Evolutionary conservation across 2,797 vertebrate species (phyloP), one percentile per base, ranked within the genome.

Genomic region (Brotogeris chrysoptera): DNA sequence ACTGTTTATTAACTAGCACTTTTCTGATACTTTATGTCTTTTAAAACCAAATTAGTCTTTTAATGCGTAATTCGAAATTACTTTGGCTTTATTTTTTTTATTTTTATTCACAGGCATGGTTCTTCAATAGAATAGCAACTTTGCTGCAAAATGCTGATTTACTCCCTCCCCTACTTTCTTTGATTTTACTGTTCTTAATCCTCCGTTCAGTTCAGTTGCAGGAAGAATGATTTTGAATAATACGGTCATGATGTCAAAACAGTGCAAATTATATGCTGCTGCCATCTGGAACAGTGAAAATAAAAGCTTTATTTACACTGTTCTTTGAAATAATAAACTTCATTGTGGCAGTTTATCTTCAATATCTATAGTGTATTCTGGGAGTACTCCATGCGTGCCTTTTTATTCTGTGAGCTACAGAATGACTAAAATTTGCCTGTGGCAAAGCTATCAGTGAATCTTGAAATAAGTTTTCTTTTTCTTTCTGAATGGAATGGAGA

Each of bases 251-350:
- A 96, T 97, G 93, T 97, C 96, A 97, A 96, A 97, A 81, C 60
- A 93, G 93, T 92, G 77, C 90, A 95, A 97, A 96, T 96, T 97
- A 97, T 95, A 94, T 64, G 69, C 85, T 95, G 49, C 79, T 96
- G 10, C 93, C 96, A 96, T 97, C 95, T 98, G 95, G 91, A 97
- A 97, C 94, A 87, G 88, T 96, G 88, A 95, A 97, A 97, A 97
- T 96, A 96, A 95, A 96, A 95, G 70, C 91, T 92, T 97, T 96
- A 96, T 97, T 97, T 97, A 96, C 70, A 94, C 53, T 94, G 66
- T 96, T 97, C 87, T 94, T 95, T 92, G 95, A 95, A 97, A 96
- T 94, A 96, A 95, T 93, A 92, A 96, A 91, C 90, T 88, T 92
- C 91, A 86, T 95, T 88, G 71, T 25, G 30, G 38, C 41, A 57